Percentiles rank a stretch among this genome's conserved stretches.
Evolutionary conservation across 2,888 invertebrate species (phyloP).

Genomic region (Sesia bembeciformis): DNA sequence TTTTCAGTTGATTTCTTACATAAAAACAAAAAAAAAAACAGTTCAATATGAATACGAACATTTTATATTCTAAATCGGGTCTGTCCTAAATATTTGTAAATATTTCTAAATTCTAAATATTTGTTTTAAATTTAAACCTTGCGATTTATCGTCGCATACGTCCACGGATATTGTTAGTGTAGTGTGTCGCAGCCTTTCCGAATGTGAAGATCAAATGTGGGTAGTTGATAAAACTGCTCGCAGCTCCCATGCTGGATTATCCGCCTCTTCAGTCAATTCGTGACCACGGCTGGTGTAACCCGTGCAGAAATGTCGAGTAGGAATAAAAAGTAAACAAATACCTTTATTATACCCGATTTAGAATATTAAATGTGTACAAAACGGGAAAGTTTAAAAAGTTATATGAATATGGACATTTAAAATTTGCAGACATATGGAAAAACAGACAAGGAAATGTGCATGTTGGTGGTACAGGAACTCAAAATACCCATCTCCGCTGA

Average conservation of each 20-base stretch:
- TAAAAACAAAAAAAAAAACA: not conserved
- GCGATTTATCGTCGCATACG: too few relatives aligned
- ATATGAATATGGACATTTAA: conserved; percentile 17
- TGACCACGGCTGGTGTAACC: too few relatives aligned
- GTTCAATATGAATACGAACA: not conserved
- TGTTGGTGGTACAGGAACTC: conserved; percentile 67
- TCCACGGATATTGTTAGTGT: too few relatives aligned
- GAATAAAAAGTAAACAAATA: too few relatives aligned
- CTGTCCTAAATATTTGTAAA: too few relatives aligned
- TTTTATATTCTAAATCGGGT: not conserved
- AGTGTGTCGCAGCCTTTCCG: too few relatives aligned
- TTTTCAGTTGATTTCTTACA: not conserved
- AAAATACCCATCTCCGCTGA: conserved; percentile 76
- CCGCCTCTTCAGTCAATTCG: too few relatives aligned
- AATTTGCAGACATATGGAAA: conserved; percentile 31
- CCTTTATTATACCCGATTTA: not conserved
- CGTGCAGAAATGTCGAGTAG: too few relatives aligned
- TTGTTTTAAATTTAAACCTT: not conserved
- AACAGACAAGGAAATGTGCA: conserved; percentile 52
- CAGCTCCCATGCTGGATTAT: too few relatives aligned
- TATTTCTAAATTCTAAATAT: too few relatives aligned
- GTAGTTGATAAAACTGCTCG: too few relatives aligned
- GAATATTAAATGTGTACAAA: conserved; percentile 9
- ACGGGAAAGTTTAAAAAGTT: conserved; percentile 25
- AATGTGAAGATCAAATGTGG: too few relatives aligned